Evolutionary conservation across 2,888 invertebrate genomes (phyloP).

Genomic region (Tanytarsus gracilentus): DNA sequence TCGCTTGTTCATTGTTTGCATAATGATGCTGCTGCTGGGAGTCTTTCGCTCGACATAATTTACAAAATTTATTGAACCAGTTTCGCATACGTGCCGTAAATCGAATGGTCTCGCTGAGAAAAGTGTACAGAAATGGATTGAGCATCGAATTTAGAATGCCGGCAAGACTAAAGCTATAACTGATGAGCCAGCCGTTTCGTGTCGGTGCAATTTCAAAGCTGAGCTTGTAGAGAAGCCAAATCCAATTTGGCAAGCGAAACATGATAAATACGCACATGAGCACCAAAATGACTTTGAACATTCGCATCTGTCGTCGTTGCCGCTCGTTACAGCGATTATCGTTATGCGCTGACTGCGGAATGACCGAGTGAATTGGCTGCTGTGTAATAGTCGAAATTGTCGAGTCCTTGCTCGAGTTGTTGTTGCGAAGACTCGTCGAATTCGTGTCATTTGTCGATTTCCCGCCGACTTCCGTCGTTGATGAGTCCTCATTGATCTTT

Average conservation of each 20-base stretch:
- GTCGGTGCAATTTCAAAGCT: constrained; percentile 35
- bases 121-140: constrained; percentile 53
- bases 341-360: constrained; percentile 7
- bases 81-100: not conserved
- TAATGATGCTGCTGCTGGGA: not conserved
- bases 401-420: constrained; percentile 5
- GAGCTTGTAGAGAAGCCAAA: constrained; percentile 46
- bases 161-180: constrained; percentile 46
- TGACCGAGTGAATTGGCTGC: not conserved
- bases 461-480: constrained; percentile 7
- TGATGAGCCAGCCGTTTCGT: constrained; percentile 43
- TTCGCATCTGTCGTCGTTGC: constrained; percentile 43
- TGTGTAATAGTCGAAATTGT: not conserved
- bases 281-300: constrained; percentile 49
- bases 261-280: constrained; percentile 48
- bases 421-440: constrained; percentile 19
- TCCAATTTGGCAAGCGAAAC: constrained; percentile 49
- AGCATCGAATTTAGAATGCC: constrained; percentile 47
- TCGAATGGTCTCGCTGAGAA: constrained; percentile 46
- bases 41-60: not conserved
- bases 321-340: not conserved
- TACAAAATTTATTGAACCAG: constrained; percentile 4
- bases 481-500: not conserved
- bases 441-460: constrained; percentile 21
- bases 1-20: constrained; percentile 21